Evolutionary conservation across 2,888 invertebrate genomes (phyloP).

Genomic region (Cenopis cana): DNA sequence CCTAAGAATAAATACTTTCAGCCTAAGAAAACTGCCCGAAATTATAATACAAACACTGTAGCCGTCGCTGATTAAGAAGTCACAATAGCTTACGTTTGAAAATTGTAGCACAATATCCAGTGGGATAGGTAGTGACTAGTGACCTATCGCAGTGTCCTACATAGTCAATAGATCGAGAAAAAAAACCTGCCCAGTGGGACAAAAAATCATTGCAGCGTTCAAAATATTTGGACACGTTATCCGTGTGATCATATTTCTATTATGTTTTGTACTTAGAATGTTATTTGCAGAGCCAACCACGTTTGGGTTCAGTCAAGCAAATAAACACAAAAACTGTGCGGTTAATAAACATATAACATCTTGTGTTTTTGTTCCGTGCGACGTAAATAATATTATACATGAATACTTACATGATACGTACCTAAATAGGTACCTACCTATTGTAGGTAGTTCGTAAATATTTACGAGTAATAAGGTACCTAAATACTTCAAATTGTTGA

Average conservation of each 20-base stretch:
- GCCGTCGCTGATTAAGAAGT: too few relatives aligned
- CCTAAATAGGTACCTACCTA: not conserved
- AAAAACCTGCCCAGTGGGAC: not conserved
- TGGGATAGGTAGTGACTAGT: too few relatives aligned
- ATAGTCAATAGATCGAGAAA: not conserved
- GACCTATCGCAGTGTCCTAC: not conserved
- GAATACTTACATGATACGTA: too few relatives aligned
- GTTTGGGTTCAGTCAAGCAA: conserved; percentile 13
- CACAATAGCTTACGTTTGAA: too few relatives aligned
- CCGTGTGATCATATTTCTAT: conserved; percentile 29
- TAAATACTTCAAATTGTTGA: not conserved
- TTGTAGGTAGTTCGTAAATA: not conserved
- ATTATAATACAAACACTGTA: too few relatives aligned
- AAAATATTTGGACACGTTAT: conserved; percentile 32
- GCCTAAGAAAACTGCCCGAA: too few relatives aligned
- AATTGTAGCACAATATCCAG: not conserved
- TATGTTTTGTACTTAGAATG: conserved; percentile 22
- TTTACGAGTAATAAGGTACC: not conserved
- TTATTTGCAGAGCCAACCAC: conserved; percentile 19
- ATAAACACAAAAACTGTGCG: conserved; percentile 16
- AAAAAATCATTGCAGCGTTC: not conserved
- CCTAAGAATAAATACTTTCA: too few relatives aligned
- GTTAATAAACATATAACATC: not conserved
- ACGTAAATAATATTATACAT: too few relatives aligned
- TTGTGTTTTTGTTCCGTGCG: too few relatives aligned